Evolutionary conservation across 23 tunicate genomes (phyloP).

Genomic region (Styela clava): DNA sequence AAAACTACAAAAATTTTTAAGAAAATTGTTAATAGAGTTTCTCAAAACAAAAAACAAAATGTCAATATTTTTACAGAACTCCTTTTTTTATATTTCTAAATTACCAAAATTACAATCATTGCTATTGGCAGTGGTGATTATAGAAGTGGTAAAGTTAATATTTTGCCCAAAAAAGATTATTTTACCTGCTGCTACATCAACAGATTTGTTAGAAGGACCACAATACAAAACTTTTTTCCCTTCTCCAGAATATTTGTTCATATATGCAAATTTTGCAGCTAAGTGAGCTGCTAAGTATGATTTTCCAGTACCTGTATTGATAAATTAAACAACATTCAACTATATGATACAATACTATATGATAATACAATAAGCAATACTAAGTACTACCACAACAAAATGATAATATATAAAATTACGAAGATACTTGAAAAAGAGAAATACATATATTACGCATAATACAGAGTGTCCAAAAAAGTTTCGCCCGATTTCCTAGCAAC

Average conservation of each 20-base stretch:
- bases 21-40: too few species aligned
- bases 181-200: constrained; percentile 72
- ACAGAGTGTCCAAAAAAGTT: too few species aligned
- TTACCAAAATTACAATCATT: too few species aligned
- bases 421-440: background rate
- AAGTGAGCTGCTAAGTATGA: constrained; percentile 66
- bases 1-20: too few species aligned
- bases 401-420: background rate
- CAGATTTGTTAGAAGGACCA: constrained; percentile 84
- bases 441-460: background rate
- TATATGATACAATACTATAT: background rate
- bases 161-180: too few species aligned
- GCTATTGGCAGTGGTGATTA: too few species aligned
- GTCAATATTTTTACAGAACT: too few species aligned
- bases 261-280: constrained; percentile 39
- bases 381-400: background rate
- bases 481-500: too few species aligned
- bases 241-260: constrained; percentile 21
- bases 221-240: constrained; percentile 40
- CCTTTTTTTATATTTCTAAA: too few species aligned
- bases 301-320: constrained; percentile 68
- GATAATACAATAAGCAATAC: background rate
- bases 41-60: too few species aligned
- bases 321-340: background rate
- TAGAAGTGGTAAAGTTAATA: too few species aligned